phyloP scores from a whole-genome alignment of 2,888 invertebrate species.

The Ferdinandea cuprea region DNA sequence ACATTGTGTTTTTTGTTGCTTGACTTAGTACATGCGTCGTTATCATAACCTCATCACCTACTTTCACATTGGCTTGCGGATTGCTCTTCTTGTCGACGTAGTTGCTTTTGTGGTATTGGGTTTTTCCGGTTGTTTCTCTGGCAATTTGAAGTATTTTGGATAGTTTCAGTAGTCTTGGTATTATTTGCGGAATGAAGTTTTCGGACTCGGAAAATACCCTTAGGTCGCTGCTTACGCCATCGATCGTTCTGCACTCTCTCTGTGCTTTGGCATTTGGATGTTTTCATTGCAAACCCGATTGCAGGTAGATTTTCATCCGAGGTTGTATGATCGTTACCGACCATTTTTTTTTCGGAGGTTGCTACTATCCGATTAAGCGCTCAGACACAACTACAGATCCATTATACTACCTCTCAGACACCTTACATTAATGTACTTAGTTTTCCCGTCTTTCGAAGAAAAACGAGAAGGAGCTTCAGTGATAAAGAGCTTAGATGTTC shows the following conservation, averaged over 20 bases:
- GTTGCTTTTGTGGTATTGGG: conserved; percentile 8
- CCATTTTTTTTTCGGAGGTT: too few species aligned
- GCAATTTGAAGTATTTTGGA: conserved; percentile 1
- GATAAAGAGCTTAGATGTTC: too few species aligned
- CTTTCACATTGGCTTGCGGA: not conserved
- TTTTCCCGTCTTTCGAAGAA: too few species aligned
- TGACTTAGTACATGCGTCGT: conserved; percentile 22
- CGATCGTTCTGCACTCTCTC: conserved; percentile 78
- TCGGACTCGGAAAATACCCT: conserved; percentile 74
- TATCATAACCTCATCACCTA: conserved; percentile 30
- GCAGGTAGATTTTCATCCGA: conserved; percentile 75
- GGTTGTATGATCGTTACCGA: conserved; percentile 32
- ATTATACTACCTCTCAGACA: too few species aligned
- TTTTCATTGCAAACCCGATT: conserved; percentile 80
- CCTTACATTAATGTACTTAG: too few species aligned
- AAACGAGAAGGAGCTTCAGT: too few species aligned
- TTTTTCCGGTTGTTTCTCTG: not conserved
- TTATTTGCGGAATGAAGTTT: conserved; percentile 43
- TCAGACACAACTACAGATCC: too few species aligned
- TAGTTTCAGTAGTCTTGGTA: conserved; percentile 4
- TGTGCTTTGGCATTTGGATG: conserved; percentile 76
- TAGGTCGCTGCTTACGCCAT: conserved; percentile 76
- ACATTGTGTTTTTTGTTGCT: conserved; percentile 8
- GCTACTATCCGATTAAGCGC: too few species aligned
- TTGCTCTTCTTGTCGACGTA: conserved; percentile 16